Percentiles rank a stretch among this genome's conserved stretches.
These are phyloP conservation scores for Camarhynchus parvulus DNA, from an alignment of 2,113 vertebrate species.

Conservation along the genomic window DNA sequence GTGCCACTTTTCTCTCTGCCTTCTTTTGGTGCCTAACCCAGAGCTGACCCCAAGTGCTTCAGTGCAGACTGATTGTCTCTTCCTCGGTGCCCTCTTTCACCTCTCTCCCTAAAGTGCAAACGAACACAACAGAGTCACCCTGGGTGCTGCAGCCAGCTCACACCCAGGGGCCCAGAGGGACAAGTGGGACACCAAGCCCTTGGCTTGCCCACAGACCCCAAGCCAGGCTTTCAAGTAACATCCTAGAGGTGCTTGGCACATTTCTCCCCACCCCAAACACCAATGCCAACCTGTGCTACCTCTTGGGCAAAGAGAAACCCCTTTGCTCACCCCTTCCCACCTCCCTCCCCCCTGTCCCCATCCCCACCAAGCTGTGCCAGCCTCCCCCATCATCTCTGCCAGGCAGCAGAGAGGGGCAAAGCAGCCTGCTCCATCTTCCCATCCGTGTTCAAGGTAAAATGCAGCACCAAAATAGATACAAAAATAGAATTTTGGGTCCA, in stretches of 20 bases:
- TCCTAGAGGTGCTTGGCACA: neutral
- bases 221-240: neutral
- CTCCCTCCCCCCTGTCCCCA: neutral
- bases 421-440: constrained; percentile 24
- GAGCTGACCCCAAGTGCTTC: constrained; percentile 19
- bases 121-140: accelerated
- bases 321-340: neutral
- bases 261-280: neutral
- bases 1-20: neutral
- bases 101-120: constrained; percentile 62
- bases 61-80: constrained; percentile 64
- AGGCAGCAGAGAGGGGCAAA: constrained; percentile 1
- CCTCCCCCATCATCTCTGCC: neutral
- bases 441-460: constrained; percentile 66
- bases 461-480: constrained; percentile 78
- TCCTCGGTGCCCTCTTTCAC: neutral
- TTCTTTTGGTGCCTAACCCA: neutral
- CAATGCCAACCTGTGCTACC: neutral
- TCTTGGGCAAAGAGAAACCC: neutral
- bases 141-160: neutral
- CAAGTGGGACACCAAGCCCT: neutral
- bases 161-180: neutral
- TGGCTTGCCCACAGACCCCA: neutral
- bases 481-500: constrained; percentile 75
- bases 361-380: neutral